phyloP scores from a whole-genome alignment of 2,113 vertebrate species.

The Cyprinodon tularosa region DNA sequence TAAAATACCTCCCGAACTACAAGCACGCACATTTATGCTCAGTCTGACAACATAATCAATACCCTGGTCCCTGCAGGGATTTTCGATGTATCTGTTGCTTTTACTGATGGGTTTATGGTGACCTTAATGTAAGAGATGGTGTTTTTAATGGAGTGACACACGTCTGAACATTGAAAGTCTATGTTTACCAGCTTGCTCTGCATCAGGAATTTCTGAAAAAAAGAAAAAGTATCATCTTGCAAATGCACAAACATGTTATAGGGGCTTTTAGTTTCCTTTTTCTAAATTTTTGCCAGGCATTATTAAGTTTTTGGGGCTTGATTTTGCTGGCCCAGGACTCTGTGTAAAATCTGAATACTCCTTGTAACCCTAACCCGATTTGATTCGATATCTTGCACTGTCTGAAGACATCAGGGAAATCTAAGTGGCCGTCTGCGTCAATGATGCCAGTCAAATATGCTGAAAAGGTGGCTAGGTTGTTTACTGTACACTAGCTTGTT shows the following conservation, averaged over 20 bases:
- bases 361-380: too few species aligned
- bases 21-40: conserved; percentile 5
- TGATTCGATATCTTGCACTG: neutral
- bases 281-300: neutral
- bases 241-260: neutral
- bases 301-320: neutral
- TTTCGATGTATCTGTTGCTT: conserved; percentile 20
- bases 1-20: neutral
- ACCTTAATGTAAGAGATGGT: conserved; percentile 17
- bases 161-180: neutral
- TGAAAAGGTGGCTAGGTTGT: neutral
- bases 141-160: conserved; percentile 35
- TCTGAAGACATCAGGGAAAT: neutral
- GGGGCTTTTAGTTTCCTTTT: neutral
- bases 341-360: neutral
- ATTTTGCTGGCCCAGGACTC: neutral
- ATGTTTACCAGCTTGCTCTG: neutral
- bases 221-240: neutral
- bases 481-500: neutral
- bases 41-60: conserved; percentile 49
- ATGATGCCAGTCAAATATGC: too few species aligned
- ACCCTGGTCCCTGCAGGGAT: conserved; percentile 20
- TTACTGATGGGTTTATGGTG: conserved; percentile 32
- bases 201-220: neutral
- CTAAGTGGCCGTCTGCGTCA: neutral